phyloP scores from a whole-genome alignment of 2,888 invertebrate species.

The Tortricodes alternella region DNA sequence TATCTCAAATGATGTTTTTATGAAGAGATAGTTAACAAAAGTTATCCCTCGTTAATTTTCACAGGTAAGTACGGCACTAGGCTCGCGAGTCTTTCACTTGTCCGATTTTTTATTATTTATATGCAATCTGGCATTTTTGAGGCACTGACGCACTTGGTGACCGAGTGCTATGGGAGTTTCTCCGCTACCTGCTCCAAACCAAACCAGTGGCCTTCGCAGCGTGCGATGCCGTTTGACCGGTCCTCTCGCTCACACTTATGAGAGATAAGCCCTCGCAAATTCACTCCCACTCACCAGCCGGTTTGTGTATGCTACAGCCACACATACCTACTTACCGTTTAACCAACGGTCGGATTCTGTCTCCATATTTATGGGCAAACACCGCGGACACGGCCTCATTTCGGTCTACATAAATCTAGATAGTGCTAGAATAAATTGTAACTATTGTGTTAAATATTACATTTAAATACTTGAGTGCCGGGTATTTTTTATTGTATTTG shows the following conservation, averaged over 20 bases:
- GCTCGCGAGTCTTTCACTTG: too few relatives aligned
- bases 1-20: too few relatives aligned
- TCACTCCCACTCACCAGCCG: slow-evolving; percentile 64
- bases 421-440: not conserved
- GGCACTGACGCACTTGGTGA: slow-evolving; percentile 9
- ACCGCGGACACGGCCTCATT: slow-evolving; percentile 9
- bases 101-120: too few relatives aligned
- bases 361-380: slow-evolving; percentile 36
- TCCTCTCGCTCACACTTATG: slow-evolving; percentile 69
- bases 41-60: too few relatives aligned
- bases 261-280: slow-evolving; percentile 66
- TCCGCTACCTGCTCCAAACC: slow-evolving; percentile 51
- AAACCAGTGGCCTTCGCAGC: slow-evolving; percentile 36
- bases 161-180: slow-evolving; percentile 18
- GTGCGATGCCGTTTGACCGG: slow-evolving; percentile 75
- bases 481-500: too few relatives aligned
- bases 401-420: slow-evolving; percentile 6
- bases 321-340: slow-evolving; percentile 54
- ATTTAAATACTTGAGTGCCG: too few relatives aligned
- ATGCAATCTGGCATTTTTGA: too few relatives aligned
- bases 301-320: slow-evolving; percentile 53
- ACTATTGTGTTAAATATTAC: not conserved
- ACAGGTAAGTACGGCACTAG: too few relatives aligned
- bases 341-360: slow-evolving; percentile 58
- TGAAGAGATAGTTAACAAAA: too few relatives aligned